Base-by-base conservation (phyloP, 64 coral and sea anemone species). In the Stichodactyla helianthus region DNA sequence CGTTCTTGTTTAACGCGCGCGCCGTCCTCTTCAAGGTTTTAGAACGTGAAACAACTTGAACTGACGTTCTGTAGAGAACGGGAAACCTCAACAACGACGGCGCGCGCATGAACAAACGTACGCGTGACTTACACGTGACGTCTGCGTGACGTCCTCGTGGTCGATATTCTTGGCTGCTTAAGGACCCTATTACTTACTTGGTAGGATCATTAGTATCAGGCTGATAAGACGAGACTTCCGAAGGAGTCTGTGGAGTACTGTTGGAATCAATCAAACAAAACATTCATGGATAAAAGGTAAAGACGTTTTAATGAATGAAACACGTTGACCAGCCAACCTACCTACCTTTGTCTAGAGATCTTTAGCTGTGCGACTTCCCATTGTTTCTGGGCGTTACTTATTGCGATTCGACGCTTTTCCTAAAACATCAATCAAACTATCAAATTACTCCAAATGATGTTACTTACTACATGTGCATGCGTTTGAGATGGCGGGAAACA, bases 381-480 rank as follows among this genome's bases (percentile, higher is more conserved):
- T 16, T 98, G 95, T 23, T 83, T 91, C 54, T 98, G 95, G 6
- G 95, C 95, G 86, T 98, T 98, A 55, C 84, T 92, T n/a, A 98
- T 98, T 59, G 95, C 95, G 71, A 98, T 98, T 2, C 92, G 87
- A 77, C 93, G 89, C 85, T 98, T 98, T 84, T 98, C 95, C 95
- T 98, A 59, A 28, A 81, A 81, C 15, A 65, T 23, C 62, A 22
- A 65, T 17, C 9, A 52, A 81, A 19, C 35, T 53, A 53, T 52
- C 28, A 35, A 50, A 16, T 19, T 15, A n/a, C 35, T 44, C 35
- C 35, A 81, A 74, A 23, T 74, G 0, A 27, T 23, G 2, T 10
- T 31, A 74, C 12, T 13, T 0, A 13, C 27, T 10, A 28, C 68
- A 10, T 28, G 25, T 13, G 27, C 17, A 26, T 31, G 12, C 4